A percentile compares a stretch with the other conserved stretches of the same genome.
Conservation (phyloP, 2,888 invertebrate genomes). For the Ophion costatus region DNA sequence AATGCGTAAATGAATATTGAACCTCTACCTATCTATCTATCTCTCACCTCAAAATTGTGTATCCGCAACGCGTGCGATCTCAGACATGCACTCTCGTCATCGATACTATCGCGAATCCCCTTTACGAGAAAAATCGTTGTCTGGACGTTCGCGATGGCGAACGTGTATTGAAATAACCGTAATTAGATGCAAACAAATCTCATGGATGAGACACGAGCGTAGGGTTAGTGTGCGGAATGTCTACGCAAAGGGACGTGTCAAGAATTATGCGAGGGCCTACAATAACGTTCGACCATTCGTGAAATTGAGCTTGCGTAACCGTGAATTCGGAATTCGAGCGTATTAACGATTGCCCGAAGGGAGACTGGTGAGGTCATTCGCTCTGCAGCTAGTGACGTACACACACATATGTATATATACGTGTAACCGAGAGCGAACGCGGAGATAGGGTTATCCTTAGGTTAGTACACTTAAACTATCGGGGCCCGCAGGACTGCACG, state of each 20-base stretch:
- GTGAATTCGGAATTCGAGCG: constrained; percentile 25
- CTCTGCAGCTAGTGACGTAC: constrained; percentile 1
- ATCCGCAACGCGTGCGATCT: no score
- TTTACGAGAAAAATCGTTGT: no score
- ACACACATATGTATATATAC: neutral
- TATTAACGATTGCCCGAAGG: constrained; percentile 42
- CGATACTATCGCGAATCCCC: no score
- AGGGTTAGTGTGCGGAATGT: neutral
- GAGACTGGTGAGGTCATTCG: constrained; percentile 24
- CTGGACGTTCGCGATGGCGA: no score
- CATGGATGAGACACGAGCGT: neutral
- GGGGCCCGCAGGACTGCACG: constrained; percentile 9
- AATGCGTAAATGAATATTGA: no score
- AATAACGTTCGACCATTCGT: constrained; percentile 28
- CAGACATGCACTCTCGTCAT: no score
- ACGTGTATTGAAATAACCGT: neutral
- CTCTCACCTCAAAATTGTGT: no score
- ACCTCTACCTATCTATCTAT: no score
- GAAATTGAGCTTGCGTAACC: constrained; percentile 49
- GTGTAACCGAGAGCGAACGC: neutral
- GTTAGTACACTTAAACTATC: constrained; percentile 31
- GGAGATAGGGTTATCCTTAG: constrained; percentile 37
- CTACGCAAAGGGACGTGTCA: neutral
- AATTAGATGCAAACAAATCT: neutral
- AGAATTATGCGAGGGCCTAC: constrained; percentile 1